Conservation (phyloP, 2,113 vertebrate genomes). For the Canis aureus region DNA sequence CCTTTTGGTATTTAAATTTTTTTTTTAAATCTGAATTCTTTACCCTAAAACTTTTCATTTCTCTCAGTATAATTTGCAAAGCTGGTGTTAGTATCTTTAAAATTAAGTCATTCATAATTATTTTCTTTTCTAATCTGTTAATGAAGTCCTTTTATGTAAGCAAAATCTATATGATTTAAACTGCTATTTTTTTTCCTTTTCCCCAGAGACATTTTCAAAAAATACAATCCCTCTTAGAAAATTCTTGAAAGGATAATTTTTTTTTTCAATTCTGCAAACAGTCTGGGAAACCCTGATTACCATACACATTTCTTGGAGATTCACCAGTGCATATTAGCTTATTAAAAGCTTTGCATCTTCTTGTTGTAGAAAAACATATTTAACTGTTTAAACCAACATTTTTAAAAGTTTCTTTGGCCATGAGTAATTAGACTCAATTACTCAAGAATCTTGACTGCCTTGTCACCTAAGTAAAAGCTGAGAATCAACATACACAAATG, state of each 20-base stretch:
- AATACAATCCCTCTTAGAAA: neutral
- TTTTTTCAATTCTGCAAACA: neutral
- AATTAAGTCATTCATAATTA: neutral
- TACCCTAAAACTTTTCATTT: neutral
- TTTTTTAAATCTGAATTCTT: neutral
- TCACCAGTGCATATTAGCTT: neutral
- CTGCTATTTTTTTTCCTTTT: neutral
- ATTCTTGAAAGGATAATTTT: neutral
- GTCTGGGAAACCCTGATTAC: neutral
- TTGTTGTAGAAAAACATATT: neutral
- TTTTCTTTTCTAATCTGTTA: slow-evolving; percentile 38
- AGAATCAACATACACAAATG: neutral
- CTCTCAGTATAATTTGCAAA: neutral
- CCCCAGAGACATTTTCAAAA: neutral
- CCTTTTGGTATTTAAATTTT: neutral
- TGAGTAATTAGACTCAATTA: neutral
- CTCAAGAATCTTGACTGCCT: neutral
- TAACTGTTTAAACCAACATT: neutral
- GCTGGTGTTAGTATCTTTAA: neutral
- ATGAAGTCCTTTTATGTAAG: neutral
- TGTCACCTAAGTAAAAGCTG: neutral
- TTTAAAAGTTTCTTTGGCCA: neutral
- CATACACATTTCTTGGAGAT: neutral
- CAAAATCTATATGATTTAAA: neutral
- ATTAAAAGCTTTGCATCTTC: neutral